Conservation (phyloP, 2,113 vertebrate genomes). For the Chrysochloris asiatica region DNA sequence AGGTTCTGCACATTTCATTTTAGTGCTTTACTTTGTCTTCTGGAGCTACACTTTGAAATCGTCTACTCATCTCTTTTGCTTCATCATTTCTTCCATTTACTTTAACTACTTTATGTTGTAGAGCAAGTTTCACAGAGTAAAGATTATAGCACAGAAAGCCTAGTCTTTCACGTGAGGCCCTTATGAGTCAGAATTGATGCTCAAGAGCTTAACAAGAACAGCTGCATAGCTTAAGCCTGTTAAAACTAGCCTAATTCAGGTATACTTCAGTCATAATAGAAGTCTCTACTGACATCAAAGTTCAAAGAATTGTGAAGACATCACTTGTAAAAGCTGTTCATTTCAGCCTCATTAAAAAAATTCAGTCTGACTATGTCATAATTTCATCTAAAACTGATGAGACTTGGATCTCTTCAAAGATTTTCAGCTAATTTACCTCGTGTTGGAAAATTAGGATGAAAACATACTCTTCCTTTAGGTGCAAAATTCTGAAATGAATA, state of each 20-base stretch:
- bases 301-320: neutral
- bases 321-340: neutral
- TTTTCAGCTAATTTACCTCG: neutral
- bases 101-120: no score
- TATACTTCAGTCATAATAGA: neutral
- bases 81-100: no score
- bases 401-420: no score
- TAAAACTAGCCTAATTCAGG: neutral
- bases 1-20: no score
- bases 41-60: no score
- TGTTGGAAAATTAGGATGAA: slow-evolving; percentile 16
- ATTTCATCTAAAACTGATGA: neutral
- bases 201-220: neutral
- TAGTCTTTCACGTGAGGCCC: neutral
- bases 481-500: slow-evolving; percentile 11
- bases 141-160: neutral
- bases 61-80: no score
- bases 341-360: neutral
- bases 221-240: neutral
- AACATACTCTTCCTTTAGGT: neutral
- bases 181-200: neutral
- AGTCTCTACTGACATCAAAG: neutral
- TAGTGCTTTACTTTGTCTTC: no score
- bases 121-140: no score
- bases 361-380: neutral